Conservation (phyloP, 2,113 vertebrate species). For the Thalassoma bifasciatum region DNA sequence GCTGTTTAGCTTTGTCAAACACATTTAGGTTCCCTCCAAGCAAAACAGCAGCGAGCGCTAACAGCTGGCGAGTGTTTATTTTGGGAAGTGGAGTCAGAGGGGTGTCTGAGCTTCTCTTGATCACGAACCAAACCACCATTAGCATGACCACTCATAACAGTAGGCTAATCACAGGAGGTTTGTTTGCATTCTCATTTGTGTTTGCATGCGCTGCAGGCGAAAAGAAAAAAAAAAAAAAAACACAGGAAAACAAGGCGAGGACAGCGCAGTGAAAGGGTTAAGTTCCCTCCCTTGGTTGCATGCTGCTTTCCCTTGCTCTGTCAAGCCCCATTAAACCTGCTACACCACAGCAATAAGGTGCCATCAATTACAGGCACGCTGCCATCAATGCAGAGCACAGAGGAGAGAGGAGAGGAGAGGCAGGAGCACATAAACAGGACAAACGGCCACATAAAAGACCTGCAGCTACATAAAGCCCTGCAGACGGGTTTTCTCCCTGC, state of each 20-base stretch:
- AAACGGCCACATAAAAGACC: conserved; percentile 85
- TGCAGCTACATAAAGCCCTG: conserved; percentile 66
- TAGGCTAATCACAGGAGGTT: conserved; percentile 65
- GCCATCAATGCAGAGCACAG: conserved; percentile 78
- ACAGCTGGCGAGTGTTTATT: conserved; percentile 71
- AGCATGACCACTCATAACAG: conserved; percentile 65
- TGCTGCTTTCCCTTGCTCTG: conserved; percentile 81
- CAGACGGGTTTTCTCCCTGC: conserved; percentile 46
- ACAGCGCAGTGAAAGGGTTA: conserved; percentile 75
- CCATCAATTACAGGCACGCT: conserved; percentile 84
- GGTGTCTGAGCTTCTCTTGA: conserved; percentile 62
- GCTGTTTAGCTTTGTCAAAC: conserved; percentile 77
- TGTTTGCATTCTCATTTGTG: conserved; percentile 62
- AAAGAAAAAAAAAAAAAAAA: background rate
- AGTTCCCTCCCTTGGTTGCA: conserved; percentile 72
- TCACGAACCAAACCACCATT: conserved; percentile 64
- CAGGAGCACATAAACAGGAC: conserved; percentile 84
- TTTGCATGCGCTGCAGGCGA: conserved; percentile 37
- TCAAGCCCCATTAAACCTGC: conserved; percentile 86
- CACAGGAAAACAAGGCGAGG: conserved; percentile 8
- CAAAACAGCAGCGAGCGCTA: conserved; percentile 56
- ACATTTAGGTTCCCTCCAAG: conserved; percentile 65
- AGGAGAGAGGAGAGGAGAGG: conserved; percentile 74
- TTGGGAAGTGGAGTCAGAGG: conserved; percentile 67
- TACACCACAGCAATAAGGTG: conserved; percentile 85